Conservation (phyloP, 2,113 vertebrate species). For the Vombatus ursinus region DNA sequence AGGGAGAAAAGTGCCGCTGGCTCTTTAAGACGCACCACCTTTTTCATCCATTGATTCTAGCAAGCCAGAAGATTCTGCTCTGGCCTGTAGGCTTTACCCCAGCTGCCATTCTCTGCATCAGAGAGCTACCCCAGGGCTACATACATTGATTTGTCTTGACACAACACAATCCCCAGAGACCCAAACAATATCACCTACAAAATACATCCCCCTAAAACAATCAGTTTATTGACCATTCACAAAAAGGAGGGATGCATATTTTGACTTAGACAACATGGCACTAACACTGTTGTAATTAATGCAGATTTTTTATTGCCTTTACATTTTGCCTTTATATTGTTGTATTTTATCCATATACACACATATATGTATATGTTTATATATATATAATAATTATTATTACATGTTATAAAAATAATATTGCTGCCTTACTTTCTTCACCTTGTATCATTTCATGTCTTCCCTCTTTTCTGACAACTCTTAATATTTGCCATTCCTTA, state of each 20-base stretch:
- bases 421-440: background rate
- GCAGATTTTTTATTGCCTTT: background rate
- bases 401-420: background rate
- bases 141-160: background rate
- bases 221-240: background rate
- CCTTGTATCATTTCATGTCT: background rate
- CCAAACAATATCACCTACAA: background rate
- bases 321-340: background rate
- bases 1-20: background rate
- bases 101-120: background rate
- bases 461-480: background rate
- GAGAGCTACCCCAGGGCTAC: background rate
- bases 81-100: background rate
- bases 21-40: background rate
- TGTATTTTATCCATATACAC: background rate
- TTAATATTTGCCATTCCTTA: background rate
- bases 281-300: background rate
- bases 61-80: background rate
- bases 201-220: background rate
- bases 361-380: background rate
- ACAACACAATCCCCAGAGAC: background rate
- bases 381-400: too few species aligned
- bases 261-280: background rate
- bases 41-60: background rate
- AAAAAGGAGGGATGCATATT: background rate